Conservation (phyloP, 1,140 invertebrate species). For the Magallana gigas region DNA sequence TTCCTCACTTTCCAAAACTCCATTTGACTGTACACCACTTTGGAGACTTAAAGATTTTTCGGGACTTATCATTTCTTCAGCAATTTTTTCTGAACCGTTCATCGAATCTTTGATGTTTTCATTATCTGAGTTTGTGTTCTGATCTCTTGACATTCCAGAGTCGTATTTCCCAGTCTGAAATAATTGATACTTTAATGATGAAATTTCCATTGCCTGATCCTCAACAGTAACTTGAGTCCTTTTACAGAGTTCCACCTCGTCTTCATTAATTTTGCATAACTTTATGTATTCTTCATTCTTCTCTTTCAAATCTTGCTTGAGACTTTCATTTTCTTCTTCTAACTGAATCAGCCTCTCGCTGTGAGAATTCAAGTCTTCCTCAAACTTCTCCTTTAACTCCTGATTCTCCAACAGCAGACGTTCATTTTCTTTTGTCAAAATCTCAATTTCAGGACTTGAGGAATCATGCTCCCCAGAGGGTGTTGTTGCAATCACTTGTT, state of each 20-base stretch:
- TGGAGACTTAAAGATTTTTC: constrained; percentile 28
- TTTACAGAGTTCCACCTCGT: constrained; percentile 36
- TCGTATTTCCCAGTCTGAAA: not conserved
- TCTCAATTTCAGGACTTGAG: not conserved
- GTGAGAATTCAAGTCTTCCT: constrained; percentile 20
- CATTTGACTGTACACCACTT: constrained; percentile 47
- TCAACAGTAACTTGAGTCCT: not conserved
- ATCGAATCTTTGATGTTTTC: not conserved
- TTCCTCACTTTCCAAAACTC: constrained; percentile 43
- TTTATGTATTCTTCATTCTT: not conserved
- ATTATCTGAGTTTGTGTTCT: not conserved
- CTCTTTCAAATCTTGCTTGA: not conserved
- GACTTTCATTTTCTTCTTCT: not conserved
- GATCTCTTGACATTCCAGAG: not conserved
- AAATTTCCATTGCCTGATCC: constrained; percentile 15
- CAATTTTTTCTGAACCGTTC: constrained; percentile 10
- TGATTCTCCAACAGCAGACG: constrained; percentile 24
- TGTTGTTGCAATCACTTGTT: constrained; percentile 53
- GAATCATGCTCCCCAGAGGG: not conserved
- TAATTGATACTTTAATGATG: not conserved
- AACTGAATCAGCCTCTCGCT: not conserved
- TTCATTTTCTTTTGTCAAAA: not conserved
- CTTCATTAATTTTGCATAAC: not conserved
- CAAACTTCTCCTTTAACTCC: constrained; percentile 34
- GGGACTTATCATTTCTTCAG: not conserved